These are phyloP conservation scores for Vultur gryphus DNA, from an alignment of 2,797 vertebrate genomes.

Conservation along the genomic window DNA sequence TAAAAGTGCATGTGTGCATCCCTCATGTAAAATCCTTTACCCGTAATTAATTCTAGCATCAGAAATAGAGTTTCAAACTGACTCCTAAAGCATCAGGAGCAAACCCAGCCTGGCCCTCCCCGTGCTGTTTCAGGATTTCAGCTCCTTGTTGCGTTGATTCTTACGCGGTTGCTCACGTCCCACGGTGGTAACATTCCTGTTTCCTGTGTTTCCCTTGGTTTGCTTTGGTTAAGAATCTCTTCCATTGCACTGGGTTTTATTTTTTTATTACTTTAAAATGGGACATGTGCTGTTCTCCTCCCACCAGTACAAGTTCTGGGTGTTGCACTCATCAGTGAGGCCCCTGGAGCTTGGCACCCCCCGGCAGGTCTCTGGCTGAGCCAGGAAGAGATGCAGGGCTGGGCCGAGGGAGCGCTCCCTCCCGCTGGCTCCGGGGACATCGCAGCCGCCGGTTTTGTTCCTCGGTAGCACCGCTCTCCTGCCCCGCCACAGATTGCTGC, in stretches of 20 bases:
- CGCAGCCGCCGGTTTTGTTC: rapidly evolving
- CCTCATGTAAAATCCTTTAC: neutral
- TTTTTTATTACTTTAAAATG: neutral
- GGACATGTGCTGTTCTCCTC: neutral
- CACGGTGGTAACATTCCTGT: neutral
- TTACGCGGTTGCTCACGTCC: rapidly evolving
- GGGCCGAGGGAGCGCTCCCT: neutral
- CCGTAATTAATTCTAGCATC: neutral
- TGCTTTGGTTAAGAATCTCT: neutral
- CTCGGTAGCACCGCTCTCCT: neutral
- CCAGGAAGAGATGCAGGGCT: neutral
- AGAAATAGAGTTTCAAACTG: neutral
- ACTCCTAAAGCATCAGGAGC: neutral
- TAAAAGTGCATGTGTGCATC: neutral
- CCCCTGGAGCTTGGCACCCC: neutral
- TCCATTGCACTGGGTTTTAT: neutral
- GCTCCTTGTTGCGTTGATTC: neutral
- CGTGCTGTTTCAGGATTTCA: neutral
- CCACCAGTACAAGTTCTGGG: neutral
- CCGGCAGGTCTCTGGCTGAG: neutral
- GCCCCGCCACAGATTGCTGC: neutral
- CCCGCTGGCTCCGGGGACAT: neutral
- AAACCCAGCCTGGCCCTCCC: neutral
- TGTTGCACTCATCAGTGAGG: neutral
- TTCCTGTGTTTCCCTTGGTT: neutral